Evolutionary conservation across 1,140 invertebrate species (phyloP), one percentile per base, ranked within the genome.

Genomic region (Neodiprion fabricii): DNA sequence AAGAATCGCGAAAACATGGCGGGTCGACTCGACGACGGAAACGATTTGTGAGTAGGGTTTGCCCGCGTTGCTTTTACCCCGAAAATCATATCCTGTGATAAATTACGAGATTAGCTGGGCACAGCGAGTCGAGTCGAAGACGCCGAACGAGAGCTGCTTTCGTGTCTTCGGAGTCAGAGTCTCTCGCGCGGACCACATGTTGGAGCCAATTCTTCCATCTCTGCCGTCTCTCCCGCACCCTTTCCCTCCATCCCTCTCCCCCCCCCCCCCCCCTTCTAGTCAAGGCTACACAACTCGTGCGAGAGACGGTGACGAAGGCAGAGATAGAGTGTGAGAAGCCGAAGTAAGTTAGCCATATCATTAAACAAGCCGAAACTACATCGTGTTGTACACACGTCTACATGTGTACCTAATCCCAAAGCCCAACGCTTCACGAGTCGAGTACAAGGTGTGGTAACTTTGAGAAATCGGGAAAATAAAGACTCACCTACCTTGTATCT

Each of bases 31-130:
- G 28, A 40, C 28, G 28, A 40, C 1, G 28, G 28, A 40, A 40
- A 40, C 28, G 28, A 40, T 40, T 40, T 5, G 28, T 40, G 28
- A 5, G 17, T 21, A 21, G 17, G 17, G 17, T 53, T 53, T 53
- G 50, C 50, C 50, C 50, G 10, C 14, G 53, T 61, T 17, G 53
- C 4, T 61, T 17, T 61, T 61, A 17, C 53, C 53, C 4, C 9
- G n/a, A 17, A 61, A 61, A 61, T 78, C 76, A 77, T 81, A 84
- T 84, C 84, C 83, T 83, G 84, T 85, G 85, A 85, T 85, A 85
- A 85, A 86, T 86, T 84, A 81, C 79, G 70, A 86, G 84, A 86
- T 86, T 86, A 85, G 79, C 28, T 40, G 28, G 5, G 80, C 81
- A 80, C 79, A 80, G 70, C 74, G 77, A 77, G 67, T 68, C 74